Evolutionary conservation across 2,888 invertebrate genomes (phyloP).

Genomic region (Oithona nana): DNA sequence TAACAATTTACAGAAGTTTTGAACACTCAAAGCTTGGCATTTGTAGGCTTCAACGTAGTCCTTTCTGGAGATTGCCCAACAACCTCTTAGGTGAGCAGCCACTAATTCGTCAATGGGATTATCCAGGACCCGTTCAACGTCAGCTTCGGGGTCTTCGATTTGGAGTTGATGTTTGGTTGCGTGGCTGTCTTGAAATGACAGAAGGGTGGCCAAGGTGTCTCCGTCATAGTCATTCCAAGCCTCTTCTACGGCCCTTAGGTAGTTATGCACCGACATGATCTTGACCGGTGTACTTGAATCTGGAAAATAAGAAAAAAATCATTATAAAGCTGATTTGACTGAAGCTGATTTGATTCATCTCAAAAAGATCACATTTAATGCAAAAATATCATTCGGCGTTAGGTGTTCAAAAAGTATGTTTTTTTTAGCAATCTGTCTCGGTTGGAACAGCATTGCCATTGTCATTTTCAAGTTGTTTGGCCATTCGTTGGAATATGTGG

Average conservation of each 20-base stretch:
- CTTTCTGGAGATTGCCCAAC: slow-evolving; percentile 21
- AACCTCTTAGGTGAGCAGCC: slow-evolving; percentile 44
- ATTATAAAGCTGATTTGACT: background rate
- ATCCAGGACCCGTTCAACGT: slow-evolving; percentile 47
- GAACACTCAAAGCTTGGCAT: slow-evolving; percentile 34
- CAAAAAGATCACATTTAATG: background rate
- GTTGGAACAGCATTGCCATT: too few relatives aligned
- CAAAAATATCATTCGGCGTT: background rate
- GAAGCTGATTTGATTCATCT: background rate
- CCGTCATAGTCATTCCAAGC: slow-evolving; percentile 9
- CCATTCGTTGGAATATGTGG: background rate
- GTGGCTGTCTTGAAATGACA: slow-evolving; percentile 41
- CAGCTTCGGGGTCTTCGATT: slow-evolving; percentile 42
- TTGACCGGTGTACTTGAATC: too few relatives aligned
- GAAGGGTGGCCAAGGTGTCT: slow-evolving; percentile 23
- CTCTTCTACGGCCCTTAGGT: background rate
- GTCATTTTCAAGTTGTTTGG: background rate
- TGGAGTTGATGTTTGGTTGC: slow-evolving; percentile 46
- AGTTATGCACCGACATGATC: background rate
- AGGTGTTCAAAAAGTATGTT: background rate
- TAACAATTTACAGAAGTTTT: slow-evolving; percentile 56
- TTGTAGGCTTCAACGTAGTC: slow-evolving; percentile 7
- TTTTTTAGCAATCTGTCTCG: background rate
- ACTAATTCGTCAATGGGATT: slow-evolving; percentile 56
- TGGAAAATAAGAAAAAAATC: too few relatives aligned